These are phyloP conservation scores for Drosophila nikananu DNA, from an alignment of 1,140 invertebrate species.

Conservation along the genomic window DNA sequence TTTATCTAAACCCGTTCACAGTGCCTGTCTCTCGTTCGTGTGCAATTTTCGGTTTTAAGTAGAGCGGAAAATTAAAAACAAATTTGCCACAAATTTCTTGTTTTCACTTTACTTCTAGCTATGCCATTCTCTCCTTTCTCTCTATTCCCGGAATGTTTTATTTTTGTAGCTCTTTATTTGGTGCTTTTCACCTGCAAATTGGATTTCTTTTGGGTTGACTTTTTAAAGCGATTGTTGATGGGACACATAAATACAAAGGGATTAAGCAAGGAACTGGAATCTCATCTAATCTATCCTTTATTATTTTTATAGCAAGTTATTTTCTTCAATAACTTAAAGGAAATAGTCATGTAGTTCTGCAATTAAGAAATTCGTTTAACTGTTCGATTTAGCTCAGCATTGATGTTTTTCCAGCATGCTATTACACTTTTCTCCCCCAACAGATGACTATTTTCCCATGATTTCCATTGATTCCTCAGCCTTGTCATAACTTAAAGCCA, in stretches of 20 bases:
- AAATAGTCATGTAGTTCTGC: not conserved
- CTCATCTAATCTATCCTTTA: not conserved
- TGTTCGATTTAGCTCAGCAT: not conserved
- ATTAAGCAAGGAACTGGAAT: not conserved
- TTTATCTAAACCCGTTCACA: conserved; percentile 68
- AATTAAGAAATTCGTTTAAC: not conserved
- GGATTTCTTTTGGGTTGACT: conserved; percentile 34
- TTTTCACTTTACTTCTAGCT: conserved; percentile 44
- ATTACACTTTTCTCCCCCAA: not conserved
- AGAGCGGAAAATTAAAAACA: conserved; percentile 83
- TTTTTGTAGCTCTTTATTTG: conserved; percentile 18
- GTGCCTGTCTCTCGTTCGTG: conserved; percentile 23
- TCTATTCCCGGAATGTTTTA: not conserved
- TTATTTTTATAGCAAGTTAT: not conserved
- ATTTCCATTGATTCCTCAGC: conserved; percentile 17
- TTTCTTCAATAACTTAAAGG: not conserved
- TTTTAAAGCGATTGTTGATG: conserved; percentile 35
- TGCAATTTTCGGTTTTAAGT: conserved; percentile 74
- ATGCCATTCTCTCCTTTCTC: conserved; percentile 9
- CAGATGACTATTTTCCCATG: conserved; percentile 30
- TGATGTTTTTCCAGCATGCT: conserved; percentile 16
- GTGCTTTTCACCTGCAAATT: conserved; percentile 55
- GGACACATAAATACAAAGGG: conserved; percentile 2
- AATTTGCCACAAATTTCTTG: conserved; percentile 69
- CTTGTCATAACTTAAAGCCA: conserved; percentile 28